Evolutionary conservation across 2,113 vertebrate species (phyloP), one percentile per base, ranked within the genome.

Genomic region (Hippoglossus stenolepis): DNA sequence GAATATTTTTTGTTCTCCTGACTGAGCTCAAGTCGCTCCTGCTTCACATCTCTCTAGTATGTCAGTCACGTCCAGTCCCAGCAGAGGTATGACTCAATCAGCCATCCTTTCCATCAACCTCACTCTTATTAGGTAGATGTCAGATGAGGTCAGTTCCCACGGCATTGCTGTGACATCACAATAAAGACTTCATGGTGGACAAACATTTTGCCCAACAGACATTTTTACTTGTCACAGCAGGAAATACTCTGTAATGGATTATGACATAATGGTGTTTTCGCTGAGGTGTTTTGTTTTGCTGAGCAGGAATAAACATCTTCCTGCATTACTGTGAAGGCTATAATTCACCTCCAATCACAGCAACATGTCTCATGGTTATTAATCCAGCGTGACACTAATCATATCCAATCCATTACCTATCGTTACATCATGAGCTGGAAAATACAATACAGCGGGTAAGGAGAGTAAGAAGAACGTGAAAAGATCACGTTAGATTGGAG

Each of bases 341-440:
- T 13, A 43, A 31, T 40, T 67, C 24, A 66, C 51, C 13, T 18
- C 17, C 0, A 1, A 21, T 71, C 53, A 60, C 28, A 28, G 59
- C 40, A 47, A 64, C 45, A 56, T 60, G 56, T 47, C 43, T 40
- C 28, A 24, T 4, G 54, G 13, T 21, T 28, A n/a, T 54, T 60
- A 53, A 78, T 68, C 17, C 70, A 67, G 51, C 14, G 24, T 60
- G 73, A 73, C 70, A 17, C 15, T 56, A 51, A 77, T 47, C 24
- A 18, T 3, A 57, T 65, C 53, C 6, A 24, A 28, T 23, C 61
- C 11, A 15, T 3, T 18, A 23, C 18, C 35, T 51, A 15, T 2
- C 0, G 59, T 69, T 78, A 53, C 68, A 72, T 70, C 47, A 58
- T 1, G 23, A 7, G 31, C 51, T 18, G 20, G 23, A 59, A 23